These are phyloP conservation scores for Dilophus febrilis DNA, from an alignment of 2,888 invertebrate species.

Conservation along the genomic window DNA sequence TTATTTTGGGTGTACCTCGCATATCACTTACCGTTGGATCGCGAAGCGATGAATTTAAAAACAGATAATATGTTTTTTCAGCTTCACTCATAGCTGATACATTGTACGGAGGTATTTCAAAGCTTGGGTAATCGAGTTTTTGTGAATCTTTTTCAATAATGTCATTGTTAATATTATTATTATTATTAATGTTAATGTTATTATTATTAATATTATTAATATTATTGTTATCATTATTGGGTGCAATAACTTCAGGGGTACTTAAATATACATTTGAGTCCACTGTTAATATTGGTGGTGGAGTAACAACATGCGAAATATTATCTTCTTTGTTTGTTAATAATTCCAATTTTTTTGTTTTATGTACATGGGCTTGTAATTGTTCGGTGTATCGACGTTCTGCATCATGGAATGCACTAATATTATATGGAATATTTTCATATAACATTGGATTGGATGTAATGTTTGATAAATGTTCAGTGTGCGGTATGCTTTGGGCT, in stretches of 20 bases:
- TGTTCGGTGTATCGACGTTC: constrained; percentile 6
- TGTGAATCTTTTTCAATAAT: not conserved
- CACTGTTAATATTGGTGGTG: not conserved
- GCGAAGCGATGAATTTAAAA: constrained; percentile 9
- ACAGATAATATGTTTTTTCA: constrained; percentile 13
- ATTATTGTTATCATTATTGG: constrained; percentile 6
- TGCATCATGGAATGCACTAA: constrained; percentile 5
- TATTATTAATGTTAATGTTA: no score
- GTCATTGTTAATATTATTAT: no score
- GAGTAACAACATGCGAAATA: not conserved
- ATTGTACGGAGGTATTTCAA: constrained; percentile 14
- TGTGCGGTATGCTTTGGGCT: no score
- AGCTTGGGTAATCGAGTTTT: constrained; percentile 6
- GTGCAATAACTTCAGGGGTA: constrained; percentile 7
- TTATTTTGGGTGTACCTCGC: no score
- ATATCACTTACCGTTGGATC: constrained; percentile 6
- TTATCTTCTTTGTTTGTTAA: not conserved
- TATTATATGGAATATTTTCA: no score
- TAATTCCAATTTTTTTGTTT: no score
- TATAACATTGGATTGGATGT: no score
- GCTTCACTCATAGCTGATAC: constrained; percentile 12
- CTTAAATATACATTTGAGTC: no score
- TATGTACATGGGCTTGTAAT: not conserved
- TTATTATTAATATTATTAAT: no score
- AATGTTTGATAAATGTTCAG: no score